Percentiles rank a stretch among this genome's conserved stretches.
These are phyloP conservation scores for Meriones unguiculatus DNA, from an alignment of 2,113 vertebrate species.

Conservation along the genomic window DNA sequence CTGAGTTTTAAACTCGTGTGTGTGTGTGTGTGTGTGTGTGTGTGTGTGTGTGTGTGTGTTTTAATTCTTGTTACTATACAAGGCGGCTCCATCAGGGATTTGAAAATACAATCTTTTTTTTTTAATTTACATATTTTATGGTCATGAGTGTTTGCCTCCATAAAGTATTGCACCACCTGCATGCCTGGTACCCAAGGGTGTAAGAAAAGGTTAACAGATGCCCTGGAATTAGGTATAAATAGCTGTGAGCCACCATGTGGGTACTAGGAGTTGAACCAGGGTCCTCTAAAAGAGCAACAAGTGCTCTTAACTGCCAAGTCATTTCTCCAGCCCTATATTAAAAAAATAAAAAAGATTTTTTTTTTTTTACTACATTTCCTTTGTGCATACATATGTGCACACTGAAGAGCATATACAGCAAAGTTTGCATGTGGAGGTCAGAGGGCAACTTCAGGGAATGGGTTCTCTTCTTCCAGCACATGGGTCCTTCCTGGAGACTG, in stretches of 20 bases:
- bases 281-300: background rate
- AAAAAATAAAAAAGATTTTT: background rate
- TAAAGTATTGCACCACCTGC: background rate
- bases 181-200: background rate
- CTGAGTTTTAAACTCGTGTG: background rate
- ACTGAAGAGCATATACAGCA: background rate
- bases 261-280: background rate
- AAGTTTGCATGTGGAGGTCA: background rate
- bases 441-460: background rate
- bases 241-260: background rate
- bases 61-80: conserved; percentile 44
- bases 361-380: background rate
- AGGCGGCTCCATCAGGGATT: background rate
- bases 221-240: background rate
- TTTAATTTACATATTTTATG: background rate
- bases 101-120: background rate
- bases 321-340: background rate
- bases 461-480: background rate
- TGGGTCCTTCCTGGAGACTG: background rate
- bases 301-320: background rate
- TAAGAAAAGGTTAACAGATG: background rate
- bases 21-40: too few species aligned
- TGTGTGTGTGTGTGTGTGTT: too few species aligned
- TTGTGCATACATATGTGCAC: background rate
- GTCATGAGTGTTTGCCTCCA: background rate